Percentiles rank a stretch among this genome's conserved stretches.
phyloP scores from a whole-genome alignment of 2,888 invertebrate species.

The Polydrusus pterygomalis region DNA sequence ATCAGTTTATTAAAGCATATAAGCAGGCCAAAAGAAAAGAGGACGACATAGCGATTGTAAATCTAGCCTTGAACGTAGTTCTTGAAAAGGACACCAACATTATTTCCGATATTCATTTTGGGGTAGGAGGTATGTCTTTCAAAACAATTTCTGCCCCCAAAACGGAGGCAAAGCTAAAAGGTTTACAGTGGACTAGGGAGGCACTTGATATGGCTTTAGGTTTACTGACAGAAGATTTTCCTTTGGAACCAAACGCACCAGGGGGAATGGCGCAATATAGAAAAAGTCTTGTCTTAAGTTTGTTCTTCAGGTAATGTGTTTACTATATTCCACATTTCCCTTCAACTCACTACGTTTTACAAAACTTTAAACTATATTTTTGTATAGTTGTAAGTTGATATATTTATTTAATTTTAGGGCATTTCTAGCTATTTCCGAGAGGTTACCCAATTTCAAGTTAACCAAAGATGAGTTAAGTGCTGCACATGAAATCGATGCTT shows the following conservation, averaged over 20 bases:
- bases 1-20: slow-evolving; percentile 87
- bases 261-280: slow-evolving; percentile 81
- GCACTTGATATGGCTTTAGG: slow-evolving; percentile 75
- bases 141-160: slow-evolving; percentile 83
- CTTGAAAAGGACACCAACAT: slow-evolving; percentile 78
- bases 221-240: slow-evolving; percentile 82
- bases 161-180: slow-evolving; percentile 74
- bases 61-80: slow-evolving; percentile 84
- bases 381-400: background rate
- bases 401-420: slow-evolving; percentile 65
- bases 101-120: slow-evolving; percentile 62
- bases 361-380: too few species aligned
- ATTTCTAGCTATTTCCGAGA: slow-evolving; percentile 73
- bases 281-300: slow-evolving; percentile 79
- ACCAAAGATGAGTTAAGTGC: slow-evolving; percentile 18
- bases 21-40: slow-evolving; percentile 95
- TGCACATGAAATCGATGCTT: slow-evolving; percentile 3
- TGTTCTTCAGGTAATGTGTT: slow-evolving; percentile 77
- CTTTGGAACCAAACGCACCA: slow-evolving; percentile 80
- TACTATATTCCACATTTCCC: too few species aligned
- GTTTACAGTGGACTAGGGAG: slow-evolving; percentile 61
- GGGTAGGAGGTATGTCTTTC: slow-evolving; percentile 96
- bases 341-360: too few species aligned
- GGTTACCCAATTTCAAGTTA: slow-evolving; percentile 12
- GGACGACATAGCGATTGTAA: slow-evolving; percentile 97